Conservation (phyloP, 2,888 invertebrate genomes). For the Pseudeuparius sepicola region DNA sequence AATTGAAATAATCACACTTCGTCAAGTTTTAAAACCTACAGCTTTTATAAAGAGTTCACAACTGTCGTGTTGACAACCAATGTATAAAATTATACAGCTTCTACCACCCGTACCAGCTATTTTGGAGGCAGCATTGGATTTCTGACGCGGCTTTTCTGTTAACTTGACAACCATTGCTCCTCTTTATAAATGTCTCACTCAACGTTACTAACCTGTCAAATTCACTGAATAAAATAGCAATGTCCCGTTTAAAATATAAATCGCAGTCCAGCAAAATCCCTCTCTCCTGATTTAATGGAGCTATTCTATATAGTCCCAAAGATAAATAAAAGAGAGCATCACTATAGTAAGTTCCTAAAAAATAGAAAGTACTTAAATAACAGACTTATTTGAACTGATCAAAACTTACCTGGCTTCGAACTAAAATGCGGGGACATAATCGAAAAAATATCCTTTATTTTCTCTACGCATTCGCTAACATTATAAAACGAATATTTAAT, state of each 20-base stretch:
- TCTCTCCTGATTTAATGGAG: slow-evolving; percentile 48
- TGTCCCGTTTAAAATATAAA: slow-evolving; percentile 59
- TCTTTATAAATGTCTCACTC: too few species aligned
- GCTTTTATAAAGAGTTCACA: too few species aligned
- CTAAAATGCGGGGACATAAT: slow-evolving; percentile 63
- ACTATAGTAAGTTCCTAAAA: slow-evolving; percentile 60
- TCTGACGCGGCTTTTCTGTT: too few species aligned
- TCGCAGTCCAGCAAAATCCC: slow-evolving; percentile 71
- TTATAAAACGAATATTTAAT: slow-evolving; percentile 47
- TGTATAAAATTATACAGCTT: too few species aligned
- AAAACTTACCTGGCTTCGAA: slow-evolving; percentile 48
- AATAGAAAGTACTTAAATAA: slow-evolving; percentile 25
- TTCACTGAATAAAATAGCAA: slow-evolving; percentile 53
- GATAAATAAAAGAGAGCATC: slow-evolving; percentile 72
- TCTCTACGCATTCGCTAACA: slow-evolving; percentile 47
- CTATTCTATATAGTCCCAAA: slow-evolving; percentile 58
- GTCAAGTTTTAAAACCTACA: too few species aligned
- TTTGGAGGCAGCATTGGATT: too few species aligned
- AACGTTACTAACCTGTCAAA: slow-evolving; percentile 50
- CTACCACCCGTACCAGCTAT: too few species aligned
- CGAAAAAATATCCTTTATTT: slow-evolving; percentile 52
- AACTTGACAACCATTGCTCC: too few species aligned
- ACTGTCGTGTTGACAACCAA: too few species aligned
- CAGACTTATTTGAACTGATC: not conserved
- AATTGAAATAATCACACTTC: too few species aligned